phyloP scores from a whole-genome alignment of 92 coral and sea anemone genomes.

The Bergia sp. region DNA sequence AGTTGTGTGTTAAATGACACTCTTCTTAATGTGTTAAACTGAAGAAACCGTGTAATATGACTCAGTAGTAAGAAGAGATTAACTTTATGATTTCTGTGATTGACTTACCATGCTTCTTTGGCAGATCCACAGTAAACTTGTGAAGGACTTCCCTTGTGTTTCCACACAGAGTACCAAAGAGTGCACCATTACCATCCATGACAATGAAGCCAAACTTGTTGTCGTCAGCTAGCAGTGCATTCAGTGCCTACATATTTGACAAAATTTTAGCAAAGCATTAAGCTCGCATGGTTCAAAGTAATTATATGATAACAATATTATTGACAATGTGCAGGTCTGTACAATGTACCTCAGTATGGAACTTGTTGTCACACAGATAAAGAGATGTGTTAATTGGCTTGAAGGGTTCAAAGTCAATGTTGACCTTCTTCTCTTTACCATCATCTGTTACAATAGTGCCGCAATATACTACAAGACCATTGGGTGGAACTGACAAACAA shows the following conservation, averaged over 20 bases:
- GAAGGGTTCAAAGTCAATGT: slow-evolving; percentile 97
- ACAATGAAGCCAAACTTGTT: slow-evolving; percentile 98
- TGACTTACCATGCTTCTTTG: slow-evolving; percentile 90
- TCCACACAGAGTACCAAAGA: slow-evolving; percentile 97
- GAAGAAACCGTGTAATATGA: too few species aligned
- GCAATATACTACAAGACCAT: slow-evolving; percentile 96
- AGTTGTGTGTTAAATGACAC: too few species aligned
- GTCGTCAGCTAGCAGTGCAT: slow-evolving; percentile 96
- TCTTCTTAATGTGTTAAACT: too few species aligned
- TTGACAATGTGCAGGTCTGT: not conserved
- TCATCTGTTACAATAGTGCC: slow-evolving; percentile 99
- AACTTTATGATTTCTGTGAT: too few species aligned
- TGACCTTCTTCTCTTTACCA: slow-evolving; percentile 97
- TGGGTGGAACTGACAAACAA: slow-evolving; percentile 78
- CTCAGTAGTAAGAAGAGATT: too few species aligned
- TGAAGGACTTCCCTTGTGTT: slow-evolving; percentile 96
- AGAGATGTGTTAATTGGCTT: slow-evolving; percentile 96
- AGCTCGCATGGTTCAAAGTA: too few species aligned
- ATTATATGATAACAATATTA: not conserved
- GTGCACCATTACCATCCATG: slow-evolving; percentile 99
- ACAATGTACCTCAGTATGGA: slow-evolving; percentile 88
- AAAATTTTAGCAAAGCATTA: too few species aligned
- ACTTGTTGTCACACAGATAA: slow-evolving; percentile 95
- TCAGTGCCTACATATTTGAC: slow-evolving; percentile 70
- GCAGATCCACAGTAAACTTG: slow-evolving; percentile 96